Conservation (phyloP, 2,113 vertebrate genomes). For the Pseudorectes ferrugineus region DNA sequence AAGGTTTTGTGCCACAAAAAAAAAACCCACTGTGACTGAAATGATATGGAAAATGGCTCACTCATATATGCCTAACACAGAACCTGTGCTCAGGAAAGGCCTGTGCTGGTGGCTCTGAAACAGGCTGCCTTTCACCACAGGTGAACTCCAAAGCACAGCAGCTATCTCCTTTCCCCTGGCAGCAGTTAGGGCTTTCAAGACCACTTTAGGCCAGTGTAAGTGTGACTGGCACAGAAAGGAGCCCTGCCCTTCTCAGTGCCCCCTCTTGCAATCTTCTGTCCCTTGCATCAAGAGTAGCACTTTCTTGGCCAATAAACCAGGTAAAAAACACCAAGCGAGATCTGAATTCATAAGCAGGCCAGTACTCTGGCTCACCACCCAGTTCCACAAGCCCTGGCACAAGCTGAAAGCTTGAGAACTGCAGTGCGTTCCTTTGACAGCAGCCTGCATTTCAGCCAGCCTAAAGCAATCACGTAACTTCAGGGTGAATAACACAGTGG, state of each 20-base stretch:
- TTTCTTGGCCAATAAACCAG: neutral
- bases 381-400: neutral
- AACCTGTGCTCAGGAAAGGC: neutral
- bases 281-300: neutral
- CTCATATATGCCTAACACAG: neutral
- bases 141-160: neutral
- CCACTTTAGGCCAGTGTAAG: neutral
- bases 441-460: neutral
- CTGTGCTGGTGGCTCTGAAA: neutral
- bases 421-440: neutral
- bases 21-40: neutral
- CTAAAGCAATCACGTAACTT: neutral
- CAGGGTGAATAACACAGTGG: neutral
- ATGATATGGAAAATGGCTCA: neutral
- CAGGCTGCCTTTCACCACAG: accelerated
- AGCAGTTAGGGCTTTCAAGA: neutral
- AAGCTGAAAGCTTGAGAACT: neutral
- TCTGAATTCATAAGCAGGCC: neutral
- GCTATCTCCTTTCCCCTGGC: neutral
- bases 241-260: neutral
- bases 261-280: neutral
- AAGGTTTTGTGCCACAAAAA: neutral
- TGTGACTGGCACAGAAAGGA: neutral
- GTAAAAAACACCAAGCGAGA: neutral
- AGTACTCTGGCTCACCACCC: neutral